A percentile compares a stretch with the other conserved stretches of the same genome.
Conservation (phyloP, 35 echinoderm and acorn worm species). For the Patiria miniata region DNA sequence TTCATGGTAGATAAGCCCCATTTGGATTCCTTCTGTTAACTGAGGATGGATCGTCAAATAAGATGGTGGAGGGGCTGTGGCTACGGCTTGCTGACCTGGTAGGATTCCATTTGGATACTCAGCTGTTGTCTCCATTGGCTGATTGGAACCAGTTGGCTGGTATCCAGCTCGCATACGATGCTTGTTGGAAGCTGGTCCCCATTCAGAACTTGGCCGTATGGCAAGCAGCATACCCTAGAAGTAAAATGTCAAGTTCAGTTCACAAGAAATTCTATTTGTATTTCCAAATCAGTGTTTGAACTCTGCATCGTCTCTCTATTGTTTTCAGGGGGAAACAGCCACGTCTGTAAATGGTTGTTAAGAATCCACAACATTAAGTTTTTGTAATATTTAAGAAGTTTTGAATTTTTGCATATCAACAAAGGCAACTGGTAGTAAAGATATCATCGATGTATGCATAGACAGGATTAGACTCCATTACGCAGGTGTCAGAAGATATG, state of each 20-base stretch:
- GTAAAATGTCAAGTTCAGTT: neutral
- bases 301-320: no score
- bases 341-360: no score
- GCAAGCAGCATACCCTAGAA: slow-evolving; percentile 48
- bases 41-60: neutral
- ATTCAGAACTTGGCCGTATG: slow-evolving; percentile 38
- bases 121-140: neutral
- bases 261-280: no score
- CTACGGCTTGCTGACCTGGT: neutral
- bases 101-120: neutral
- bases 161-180: slow-evolving; percentile 68
- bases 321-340: no score
- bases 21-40: neutral
- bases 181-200: slow-evolving; percentile 57
- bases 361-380: no score
- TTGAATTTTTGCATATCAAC: no score
- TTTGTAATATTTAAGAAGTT: no score
- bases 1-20: neutral
- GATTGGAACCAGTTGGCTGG: neutral
- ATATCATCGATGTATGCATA: no score
- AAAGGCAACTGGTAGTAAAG: no score
- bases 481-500: no score
- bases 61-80: neutral
- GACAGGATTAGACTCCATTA: no score
- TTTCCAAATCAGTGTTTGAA: no score